Evolutionary conservation across 2,113 vertebrate species (phyloP).

Genomic region (Eonycteris spelaea): DNA sequence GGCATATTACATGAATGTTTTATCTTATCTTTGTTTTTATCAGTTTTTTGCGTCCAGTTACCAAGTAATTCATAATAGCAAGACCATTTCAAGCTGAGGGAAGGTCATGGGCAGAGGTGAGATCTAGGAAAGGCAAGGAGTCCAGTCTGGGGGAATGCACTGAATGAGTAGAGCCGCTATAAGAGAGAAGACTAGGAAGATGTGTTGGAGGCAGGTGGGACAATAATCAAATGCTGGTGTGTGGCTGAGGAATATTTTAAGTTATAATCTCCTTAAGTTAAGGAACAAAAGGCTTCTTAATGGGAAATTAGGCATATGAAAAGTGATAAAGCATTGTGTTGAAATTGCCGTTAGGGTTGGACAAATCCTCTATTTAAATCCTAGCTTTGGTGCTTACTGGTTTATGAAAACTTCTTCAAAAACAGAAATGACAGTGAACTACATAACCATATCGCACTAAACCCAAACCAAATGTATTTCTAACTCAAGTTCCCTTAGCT

Average conservation of each 20-base stretch:
- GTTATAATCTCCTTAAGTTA: background rate
- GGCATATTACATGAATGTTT: background rate
- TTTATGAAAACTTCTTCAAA: background rate
- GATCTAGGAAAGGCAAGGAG: background rate
- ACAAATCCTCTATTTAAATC: background rate
- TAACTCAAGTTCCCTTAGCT: background rate
- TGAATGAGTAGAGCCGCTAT: fast-evolving
- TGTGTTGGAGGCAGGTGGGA: background rate
- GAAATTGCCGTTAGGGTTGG: background rate
- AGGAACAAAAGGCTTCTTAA: background rate
- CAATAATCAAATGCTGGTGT: background rate
- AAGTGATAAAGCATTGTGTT: background rate
- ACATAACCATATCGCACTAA: background rate
- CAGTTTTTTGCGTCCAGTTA: background rate
- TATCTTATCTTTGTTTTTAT: background rate
- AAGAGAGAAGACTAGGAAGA: background rate
- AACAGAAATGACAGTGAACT: background rate
- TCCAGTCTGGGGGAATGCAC: background rate
- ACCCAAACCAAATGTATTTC: background rate
- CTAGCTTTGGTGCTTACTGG: background rate
- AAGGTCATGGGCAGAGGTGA: background rate
- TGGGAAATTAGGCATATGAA: background rate
- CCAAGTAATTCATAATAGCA: background rate
- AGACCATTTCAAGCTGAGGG: background rate
- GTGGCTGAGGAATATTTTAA: background rate